Conservation (phyloP, 2,113 vertebrate genomes). For the Sardina pilchardus region DNA sequence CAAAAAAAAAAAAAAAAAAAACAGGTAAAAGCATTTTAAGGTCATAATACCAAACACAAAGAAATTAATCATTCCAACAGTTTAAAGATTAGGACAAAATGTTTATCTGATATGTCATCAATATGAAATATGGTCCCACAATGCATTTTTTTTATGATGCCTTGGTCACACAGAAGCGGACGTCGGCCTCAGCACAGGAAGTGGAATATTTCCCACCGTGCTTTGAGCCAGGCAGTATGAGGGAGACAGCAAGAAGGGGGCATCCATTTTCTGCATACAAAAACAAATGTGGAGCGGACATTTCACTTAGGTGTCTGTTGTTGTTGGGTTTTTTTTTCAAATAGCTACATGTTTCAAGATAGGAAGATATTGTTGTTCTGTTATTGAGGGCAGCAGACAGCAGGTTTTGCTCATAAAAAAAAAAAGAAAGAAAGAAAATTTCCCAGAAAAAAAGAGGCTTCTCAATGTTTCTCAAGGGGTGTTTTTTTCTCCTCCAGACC, state of each 20-base stretch:
- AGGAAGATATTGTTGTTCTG: conserved; percentile 68
- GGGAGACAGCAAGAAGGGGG: conserved; percentile 85
- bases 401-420: conserved; percentile 66
- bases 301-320: conserved; percentile 71
- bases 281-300: conserved; percentile 72
- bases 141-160: conserved; percentile 85
- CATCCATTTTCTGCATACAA: conserved; percentile 78
- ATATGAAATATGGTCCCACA: conserved; percentile 90
- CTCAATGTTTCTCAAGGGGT: conserved; percentile 77
- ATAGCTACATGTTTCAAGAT: conserved; percentile 77
- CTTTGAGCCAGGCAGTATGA: conserved; percentile 82
- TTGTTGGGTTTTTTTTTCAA: conserved; percentile 59
- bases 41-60: conserved; percentile 44
- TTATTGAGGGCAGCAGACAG: conserved; percentile 66
- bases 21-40: conserved; percentile 76
- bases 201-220: conserved; percentile 4
- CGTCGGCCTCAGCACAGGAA: conserved; percentile 49
- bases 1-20: conserved; percentile 75
- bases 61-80: conserved; percentile 86
- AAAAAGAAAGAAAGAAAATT: conserved; percentile 63
- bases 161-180: conserved; percentile 65
- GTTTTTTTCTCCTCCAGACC: conserved; percentile 72
- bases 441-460: conserved; percentile 73
- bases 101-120: conserved; percentile 90
- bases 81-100: conserved; percentile 63